These are phyloP conservation scores for Hemaris fuciformis DNA, from an alignment of 2,888 invertebrate species.

Conservation along the genomic window DNA sequence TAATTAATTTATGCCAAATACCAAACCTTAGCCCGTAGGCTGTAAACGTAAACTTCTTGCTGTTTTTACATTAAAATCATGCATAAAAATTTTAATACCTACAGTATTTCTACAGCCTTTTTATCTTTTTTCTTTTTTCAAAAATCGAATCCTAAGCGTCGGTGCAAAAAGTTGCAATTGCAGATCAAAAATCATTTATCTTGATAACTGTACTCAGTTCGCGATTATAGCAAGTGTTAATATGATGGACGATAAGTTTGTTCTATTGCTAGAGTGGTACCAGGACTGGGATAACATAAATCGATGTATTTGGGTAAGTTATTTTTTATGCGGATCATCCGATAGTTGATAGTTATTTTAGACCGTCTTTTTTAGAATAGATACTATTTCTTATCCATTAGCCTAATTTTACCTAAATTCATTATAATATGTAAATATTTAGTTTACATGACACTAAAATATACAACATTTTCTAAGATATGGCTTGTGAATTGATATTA, in stretches of 20 bases:
- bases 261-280: conserved; percentile 65
- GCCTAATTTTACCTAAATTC: too few species aligned
- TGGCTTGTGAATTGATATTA: too few species aligned
- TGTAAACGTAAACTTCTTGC: neutral
- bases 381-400: too few species aligned
- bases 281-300: conserved; percentile 68
- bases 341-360: neutral
- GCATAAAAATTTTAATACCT: neutral
- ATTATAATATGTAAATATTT: too few species aligned
- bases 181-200: too few species aligned
- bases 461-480: too few species aligned
- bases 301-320: conserved; percentile 67
- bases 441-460: too few species aligned
- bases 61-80: neutral
- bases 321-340: neutral
- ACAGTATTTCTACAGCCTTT: neutral
- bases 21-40: too few species aligned
- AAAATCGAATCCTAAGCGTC: neutral
- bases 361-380: too few species aligned
- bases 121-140: neutral
- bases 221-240: neutral
- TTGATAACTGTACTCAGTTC: neutral
- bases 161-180: too few species aligned
- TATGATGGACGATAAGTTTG: conserved; percentile 45
- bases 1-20: neutral